Evolutionary conservation across 2,888 invertebrate genomes (phyloP).

Genomic region (Megamerina dolium): DNA sequence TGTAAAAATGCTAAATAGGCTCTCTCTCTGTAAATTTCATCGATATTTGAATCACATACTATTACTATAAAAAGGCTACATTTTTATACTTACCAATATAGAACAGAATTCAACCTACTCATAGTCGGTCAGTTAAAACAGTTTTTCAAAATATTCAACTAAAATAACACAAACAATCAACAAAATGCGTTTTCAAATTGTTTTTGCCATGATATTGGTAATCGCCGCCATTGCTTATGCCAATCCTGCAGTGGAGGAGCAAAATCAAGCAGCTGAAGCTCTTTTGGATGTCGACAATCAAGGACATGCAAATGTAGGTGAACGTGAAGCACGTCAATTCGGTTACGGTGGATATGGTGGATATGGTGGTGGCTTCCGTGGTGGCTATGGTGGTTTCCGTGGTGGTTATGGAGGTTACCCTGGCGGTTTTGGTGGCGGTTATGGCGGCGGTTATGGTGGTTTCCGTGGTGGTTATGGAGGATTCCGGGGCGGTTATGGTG

Average conservation of each 20-base stretch:
- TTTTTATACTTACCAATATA: neutral
- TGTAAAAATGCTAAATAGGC: too few relatives aligned
- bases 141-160: neutral
- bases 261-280: conserved; percentile 11
- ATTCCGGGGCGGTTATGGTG: conserved; percentile 14
- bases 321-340: conserved; percentile 25
- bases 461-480: conserved; percentile 16
- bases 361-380: conserved; percentile 15
- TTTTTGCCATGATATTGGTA: conserved; percentile 15
- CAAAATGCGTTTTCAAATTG: conserved; percentile 25
- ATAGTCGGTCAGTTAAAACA: neutral
- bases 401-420: conserved; percentile 7
- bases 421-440: conserved; percentile 12
- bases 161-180: neutral
- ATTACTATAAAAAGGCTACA: neutral
- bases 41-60: too few relatives aligned
- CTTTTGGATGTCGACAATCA: conserved; percentile 22
- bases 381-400: conserved; percentile 10
- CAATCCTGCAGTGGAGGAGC: conserved; percentile 10
- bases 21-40: too few relatives aligned
- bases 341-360: conserved; percentile 19
- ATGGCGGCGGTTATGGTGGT: conserved; percentile 12
- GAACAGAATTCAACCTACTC: neutral
- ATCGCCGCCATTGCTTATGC: conserved; percentile 15
- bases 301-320: conserved; percentile 30